Evolutionary conservation across 2,113 vertebrate species (phyloP).

Genomic region (Mormoops blainvillei): DNA sequence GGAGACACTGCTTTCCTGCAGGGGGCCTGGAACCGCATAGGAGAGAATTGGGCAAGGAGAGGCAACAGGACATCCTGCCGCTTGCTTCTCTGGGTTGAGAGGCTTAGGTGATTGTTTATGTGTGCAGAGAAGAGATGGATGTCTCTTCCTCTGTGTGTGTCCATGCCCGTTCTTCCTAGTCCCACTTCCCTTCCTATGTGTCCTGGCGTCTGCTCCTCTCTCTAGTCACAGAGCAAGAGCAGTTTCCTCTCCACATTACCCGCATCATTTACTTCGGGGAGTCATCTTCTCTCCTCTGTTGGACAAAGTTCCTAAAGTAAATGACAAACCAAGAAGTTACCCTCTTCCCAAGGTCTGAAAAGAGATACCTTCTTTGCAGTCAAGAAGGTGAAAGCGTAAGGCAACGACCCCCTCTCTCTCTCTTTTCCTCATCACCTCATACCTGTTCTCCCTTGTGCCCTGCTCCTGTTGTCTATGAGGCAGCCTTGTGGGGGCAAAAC

Average conservation of each 20-base stretch:
- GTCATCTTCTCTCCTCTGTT: neutral
- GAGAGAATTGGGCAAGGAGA: neutral
- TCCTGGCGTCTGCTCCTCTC: neutral
- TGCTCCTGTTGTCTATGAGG: neutral
- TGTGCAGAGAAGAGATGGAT: neutral
- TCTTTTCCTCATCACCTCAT: neutral
- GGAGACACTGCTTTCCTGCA: neutral
- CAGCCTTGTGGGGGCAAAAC: neutral
- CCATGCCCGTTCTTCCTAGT: rapidly evolving
- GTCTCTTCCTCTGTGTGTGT: neutral
- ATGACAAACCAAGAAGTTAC: neutral
- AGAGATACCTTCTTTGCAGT: neutral
- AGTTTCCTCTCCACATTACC: neutral
- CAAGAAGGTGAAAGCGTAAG: neutral
- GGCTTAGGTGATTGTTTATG: rapidly evolving
- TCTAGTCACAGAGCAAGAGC: neutral
- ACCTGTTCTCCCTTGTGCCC: neutral
- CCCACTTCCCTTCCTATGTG: neutral
- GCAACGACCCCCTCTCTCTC: neutral
- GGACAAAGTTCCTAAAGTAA: neutral
- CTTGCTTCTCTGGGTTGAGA: neutral
- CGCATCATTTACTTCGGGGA: neutral
- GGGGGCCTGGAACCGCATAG: neutral
- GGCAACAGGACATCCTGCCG: neutral
- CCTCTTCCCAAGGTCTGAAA: neutral